These are phyloP conservation scores for Eudyptes chrysolophus DNA, from an alignment of 2,113 vertebrate species.

Conservation along the genomic window DNA sequence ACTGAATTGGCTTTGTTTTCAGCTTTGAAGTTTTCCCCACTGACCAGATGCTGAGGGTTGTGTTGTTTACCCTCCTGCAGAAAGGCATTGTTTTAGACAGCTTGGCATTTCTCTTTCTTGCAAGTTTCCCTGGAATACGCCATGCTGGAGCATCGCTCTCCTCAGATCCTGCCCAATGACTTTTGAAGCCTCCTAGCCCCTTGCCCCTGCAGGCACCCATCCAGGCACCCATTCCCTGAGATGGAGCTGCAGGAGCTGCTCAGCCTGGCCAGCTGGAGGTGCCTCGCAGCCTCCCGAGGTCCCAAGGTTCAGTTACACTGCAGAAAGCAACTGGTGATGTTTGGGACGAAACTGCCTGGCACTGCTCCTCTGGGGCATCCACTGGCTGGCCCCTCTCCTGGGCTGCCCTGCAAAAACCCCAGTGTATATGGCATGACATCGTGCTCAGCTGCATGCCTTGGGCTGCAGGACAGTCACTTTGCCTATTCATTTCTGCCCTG, in stretches of 20 bases:
- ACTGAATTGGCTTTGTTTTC: neutral
- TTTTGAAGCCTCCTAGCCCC: neutral
- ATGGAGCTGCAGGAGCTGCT: neutral
- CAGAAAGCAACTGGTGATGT: neutral
- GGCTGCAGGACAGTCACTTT: neutral
- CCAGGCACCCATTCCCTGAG: neutral
- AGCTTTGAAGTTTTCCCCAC: constrained; percentile 31
- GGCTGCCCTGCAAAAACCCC: neutral
- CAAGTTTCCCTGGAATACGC: neutral
- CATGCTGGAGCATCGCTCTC: neutral
- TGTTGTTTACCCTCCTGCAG: neutral
- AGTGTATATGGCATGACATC: accelerated
- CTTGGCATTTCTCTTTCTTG: neutral
- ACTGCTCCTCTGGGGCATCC: neutral
- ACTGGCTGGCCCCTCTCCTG: neutral
- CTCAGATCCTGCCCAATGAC: neutral
- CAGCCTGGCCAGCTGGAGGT: neutral
- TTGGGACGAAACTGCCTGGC: neutral
- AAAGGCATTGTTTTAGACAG: neutral
- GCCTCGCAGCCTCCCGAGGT: accelerated
- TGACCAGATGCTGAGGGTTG: neutral
- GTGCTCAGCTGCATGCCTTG: neutral
- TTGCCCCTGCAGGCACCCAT: neutral
- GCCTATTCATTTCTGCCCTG: neutral
- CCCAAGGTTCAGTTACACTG: neutral